These are phyloP conservation scores for Choloepus didactylus DNA, from an alignment of 2,797 vertebrate genomes.

Conservation along the genomic window DNA sequence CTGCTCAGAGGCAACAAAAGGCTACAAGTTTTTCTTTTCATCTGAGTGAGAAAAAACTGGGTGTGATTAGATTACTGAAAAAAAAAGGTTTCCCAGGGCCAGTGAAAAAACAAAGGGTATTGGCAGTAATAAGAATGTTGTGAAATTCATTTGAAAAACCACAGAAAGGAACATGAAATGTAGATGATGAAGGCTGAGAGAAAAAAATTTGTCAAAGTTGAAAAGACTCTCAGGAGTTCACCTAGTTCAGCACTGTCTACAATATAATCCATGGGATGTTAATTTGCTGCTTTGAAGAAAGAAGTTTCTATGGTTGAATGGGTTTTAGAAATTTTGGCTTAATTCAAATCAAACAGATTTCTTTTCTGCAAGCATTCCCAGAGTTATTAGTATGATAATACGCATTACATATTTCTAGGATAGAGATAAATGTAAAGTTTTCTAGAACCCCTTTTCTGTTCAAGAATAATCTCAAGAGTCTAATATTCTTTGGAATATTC, in stretches of 20 bases:
- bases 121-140: neutral
- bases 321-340: conserved; percentile 6
- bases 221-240: neutral
- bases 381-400: neutral
- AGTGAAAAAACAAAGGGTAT: neutral
- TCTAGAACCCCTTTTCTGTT: neutral
- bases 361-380: neutral
- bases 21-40: neutral
- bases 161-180: neutral
- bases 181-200: neutral
- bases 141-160: too few relatives aligned
- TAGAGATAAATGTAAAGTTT: neutral
- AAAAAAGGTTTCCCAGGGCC: neutral
- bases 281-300: neutral
- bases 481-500: neutral
- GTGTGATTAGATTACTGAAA: neutral
- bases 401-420: neutral
- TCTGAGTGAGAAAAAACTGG: neutral
- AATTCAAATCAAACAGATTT: neutral
- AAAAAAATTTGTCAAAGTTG: neutral
- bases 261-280: neutral
- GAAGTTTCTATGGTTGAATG: neutral
- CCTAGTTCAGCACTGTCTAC: neutral
- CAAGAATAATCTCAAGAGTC: neutral
- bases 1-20: neutral